Percentiles rank a stretch among this genome's conserved stretches.
phyloP scores from a whole-genome alignment of 37 sponge, comb jelly and placozoan genomes.

The Agelas oroides region DNA sequence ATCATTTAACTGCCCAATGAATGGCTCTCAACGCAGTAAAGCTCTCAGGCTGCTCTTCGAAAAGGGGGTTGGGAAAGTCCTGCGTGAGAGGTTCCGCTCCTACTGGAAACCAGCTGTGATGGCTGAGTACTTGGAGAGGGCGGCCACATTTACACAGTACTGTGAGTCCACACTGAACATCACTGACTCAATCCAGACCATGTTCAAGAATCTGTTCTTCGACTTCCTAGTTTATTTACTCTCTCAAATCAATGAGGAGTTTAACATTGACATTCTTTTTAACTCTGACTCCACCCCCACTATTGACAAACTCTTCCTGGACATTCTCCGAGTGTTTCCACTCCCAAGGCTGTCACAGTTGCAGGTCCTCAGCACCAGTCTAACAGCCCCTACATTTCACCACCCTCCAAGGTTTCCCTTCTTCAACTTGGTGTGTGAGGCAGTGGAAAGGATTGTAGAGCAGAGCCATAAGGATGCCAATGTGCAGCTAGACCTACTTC shows the following conservation, averaged over 20 bases:
- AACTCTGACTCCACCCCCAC: conserved; percentile 4
- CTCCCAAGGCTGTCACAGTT: conserved; percentile 67
- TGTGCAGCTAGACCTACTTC: conserved; percentile 10
- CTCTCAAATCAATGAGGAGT: conserved; percentile 67
- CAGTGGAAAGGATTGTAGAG: conserved; percentile 48
- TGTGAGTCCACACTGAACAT: conserved; percentile 80
- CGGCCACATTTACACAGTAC: conserved; percentile 60
- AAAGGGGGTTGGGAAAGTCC: conserved; percentile 60
- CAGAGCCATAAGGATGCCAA: conserved; percentile 25
- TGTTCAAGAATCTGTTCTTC: conserved; percentile 67
- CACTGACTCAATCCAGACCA: conserved; percentile 73
- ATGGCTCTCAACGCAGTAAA: conserved; percentile 29
- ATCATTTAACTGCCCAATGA: conserved; percentile 59
- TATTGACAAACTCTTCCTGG: conserved; percentile 55
- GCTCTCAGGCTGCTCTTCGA: conserved; percentile 54
- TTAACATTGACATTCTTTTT: conserved; percentile 72
- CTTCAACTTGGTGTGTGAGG: conserved; percentile 50
- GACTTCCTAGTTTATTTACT: conserved; percentile 83
- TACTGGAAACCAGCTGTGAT: conserved; percentile 81
- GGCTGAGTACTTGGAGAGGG: conserved; percentile 71
- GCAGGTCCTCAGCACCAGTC: conserved; percentile 32
- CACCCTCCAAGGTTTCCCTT: conserved; percentile 63
- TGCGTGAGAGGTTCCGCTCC: conserved; percentile 68
- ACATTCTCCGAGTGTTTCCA: conserved; percentile 50
- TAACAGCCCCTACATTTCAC: conserved; percentile 12